These are phyloP conservation scores for Elmis aenea DNA, from an alignment of 2,888 invertebrate genomes.

Conservation along the genomic window DNA sequence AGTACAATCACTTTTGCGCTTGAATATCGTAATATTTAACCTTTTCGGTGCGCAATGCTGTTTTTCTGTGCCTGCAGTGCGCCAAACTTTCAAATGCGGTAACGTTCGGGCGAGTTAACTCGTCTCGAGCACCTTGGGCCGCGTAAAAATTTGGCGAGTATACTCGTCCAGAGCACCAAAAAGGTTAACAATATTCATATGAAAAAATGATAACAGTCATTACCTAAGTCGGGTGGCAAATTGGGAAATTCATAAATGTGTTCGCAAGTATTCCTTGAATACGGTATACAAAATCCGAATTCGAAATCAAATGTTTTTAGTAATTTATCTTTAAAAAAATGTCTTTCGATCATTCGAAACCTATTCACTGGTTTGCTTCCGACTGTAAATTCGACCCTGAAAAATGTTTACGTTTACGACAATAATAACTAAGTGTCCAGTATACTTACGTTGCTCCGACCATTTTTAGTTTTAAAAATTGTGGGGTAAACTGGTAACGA, in stretches of 20 bases:
- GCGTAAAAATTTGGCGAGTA: too few relatives aligned
- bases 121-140: too few relatives aligned
- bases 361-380: constrained; percentile 88
- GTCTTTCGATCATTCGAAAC: constrained; percentile 97
- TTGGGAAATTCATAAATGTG: constrained; percentile 98
- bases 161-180: too few relatives aligned
- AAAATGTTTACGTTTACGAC: constrained; percentile 21
- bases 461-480: constrained; percentile 91
- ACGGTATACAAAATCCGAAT: constrained; percentile 98
- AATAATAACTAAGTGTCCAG: constrained; percentile 3
- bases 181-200: neutral
- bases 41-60: too few relatives aligned
- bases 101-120: too few relatives aligned
- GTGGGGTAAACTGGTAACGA: constrained; percentile 98
- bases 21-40: too few relatives aligned
- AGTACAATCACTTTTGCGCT: too few relatives aligned
- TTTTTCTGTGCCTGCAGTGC: too few relatives aligned
- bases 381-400: constrained; percentile 93
- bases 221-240: constrained; percentile 80
- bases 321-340: constrained; percentile 89
- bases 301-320: constrained; percentile 99
- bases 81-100: too few relatives aligned
- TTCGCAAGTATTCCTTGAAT: constrained; percentile 95
- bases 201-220: constrained; percentile 37
- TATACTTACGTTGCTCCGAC: constrained; percentile 92